A percentile compares a stretch with the other conserved stretches of the same genome.
Evolutionary conservation across 2,113 vertebrate genomes (phyloP).

Genomic region (Petrocephalus zakoni): DNA sequence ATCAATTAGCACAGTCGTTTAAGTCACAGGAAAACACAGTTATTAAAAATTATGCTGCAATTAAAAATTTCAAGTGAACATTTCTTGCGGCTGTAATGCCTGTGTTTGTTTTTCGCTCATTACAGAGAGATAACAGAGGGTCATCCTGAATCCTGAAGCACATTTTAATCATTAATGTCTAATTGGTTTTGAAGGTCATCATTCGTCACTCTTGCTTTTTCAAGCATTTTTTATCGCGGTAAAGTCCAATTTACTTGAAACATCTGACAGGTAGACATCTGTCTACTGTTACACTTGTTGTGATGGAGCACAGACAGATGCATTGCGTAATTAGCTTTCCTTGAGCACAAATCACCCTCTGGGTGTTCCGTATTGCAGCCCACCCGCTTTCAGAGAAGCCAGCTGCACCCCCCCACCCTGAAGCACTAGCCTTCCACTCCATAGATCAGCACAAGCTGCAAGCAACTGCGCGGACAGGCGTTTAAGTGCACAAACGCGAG

Average conservation of each 20-base stretch:
- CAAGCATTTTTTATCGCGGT: background rate
- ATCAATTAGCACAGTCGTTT: background rate
- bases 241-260: background rate
- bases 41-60: background rate
- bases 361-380: background rate
- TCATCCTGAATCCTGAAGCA: background rate
- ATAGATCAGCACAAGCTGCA: constrained; percentile 40
- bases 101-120: background rate
- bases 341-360: background rate
- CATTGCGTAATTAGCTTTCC: background rate
- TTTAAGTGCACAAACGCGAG: constrained; percentile 34
- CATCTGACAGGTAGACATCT: background rate
- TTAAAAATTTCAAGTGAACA: constrained; percentile 4
- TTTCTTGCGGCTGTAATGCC: background rate
- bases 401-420: constrained; percentile 33
- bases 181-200: background rate
- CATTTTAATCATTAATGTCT: background rate
- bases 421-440: constrained; percentile 26
- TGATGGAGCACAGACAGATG: constrained; percentile 10
- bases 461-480: constrained; percentile 54
- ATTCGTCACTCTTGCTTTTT: background rate
- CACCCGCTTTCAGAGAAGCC: background rate
- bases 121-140: background rate
- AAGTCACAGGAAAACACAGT: background rate
- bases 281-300: background rate